These are phyloP conservation scores for Adela reaumurella DNA, from an alignment of 2,888 invertebrate species.

Conservation along the genomic window DNA sequence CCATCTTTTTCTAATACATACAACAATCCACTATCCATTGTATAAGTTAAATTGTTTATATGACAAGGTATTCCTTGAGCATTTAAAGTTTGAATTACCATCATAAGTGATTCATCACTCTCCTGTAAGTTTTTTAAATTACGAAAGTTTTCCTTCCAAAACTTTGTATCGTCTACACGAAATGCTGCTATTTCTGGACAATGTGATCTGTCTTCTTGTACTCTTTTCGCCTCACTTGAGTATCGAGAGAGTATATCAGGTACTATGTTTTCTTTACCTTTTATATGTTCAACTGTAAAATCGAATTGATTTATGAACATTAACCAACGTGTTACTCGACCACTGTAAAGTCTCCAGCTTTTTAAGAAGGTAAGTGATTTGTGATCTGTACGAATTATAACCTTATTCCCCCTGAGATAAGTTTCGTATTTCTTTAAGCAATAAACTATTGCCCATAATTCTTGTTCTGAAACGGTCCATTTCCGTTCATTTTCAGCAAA, in stretches of 20 bases:
- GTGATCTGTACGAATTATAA: constrained; percentile 17
- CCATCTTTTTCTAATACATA: too few species aligned
- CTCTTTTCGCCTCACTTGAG: constrained; percentile 2
- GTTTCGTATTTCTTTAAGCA: constrained; percentile 15
- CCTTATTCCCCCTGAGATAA: constrained; percentile 12
- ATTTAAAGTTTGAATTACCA: too few species aligned
- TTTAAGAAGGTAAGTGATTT: constrained; percentile 15
- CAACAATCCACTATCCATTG: too few species aligned
- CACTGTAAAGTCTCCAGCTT: constrained; percentile 14
- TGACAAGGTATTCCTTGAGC: too few species aligned
- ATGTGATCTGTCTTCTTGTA: constrained; percentile 1
- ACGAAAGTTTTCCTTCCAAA: neutral
- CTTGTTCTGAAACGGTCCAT: constrained; percentile 16
- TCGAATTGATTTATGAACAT: constrained; percentile 15
- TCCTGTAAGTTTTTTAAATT: neutral
- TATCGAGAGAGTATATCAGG: constrained; percentile 17
- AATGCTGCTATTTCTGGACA: constrained; percentile 4
- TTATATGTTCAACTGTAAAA: constrained; percentile 13
- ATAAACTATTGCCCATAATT: constrained; percentile 15
- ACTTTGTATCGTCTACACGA: too few species aligned
- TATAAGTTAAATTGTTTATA: too few species aligned
- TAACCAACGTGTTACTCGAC: constrained; percentile 16
- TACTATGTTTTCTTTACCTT: constrained; percentile 15
- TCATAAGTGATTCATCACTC: too few species aligned
- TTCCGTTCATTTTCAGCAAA: constrained; percentile 10